These are phyloP conservation scores for Patella pellucida DNA, from an alignment of 2,888 invertebrate species.

Conservation along the genomic window DNA sequence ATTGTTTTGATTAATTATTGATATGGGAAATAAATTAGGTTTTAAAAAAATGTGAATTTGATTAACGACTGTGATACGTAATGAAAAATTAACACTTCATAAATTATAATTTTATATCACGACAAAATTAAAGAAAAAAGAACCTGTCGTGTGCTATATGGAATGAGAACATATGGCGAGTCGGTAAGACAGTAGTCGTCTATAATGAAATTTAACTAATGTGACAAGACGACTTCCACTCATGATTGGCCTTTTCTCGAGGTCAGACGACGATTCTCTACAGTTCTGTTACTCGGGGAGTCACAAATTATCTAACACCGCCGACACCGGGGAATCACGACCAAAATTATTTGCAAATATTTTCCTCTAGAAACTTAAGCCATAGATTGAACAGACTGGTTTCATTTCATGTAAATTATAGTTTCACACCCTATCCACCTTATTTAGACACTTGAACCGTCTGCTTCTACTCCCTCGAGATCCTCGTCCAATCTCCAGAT, in stretches of 20 bases:
- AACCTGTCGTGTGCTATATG: not conserved
- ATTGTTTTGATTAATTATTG: too few species aligned
- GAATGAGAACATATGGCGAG: slow-evolving; percentile 7
- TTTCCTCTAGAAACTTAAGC: slow-evolving; percentile 26
- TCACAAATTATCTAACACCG: slow-evolving; percentile 11
- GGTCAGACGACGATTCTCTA: slow-evolving; percentile 6
- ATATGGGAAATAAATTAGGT: too few species aligned
- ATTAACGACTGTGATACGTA: too few species aligned
- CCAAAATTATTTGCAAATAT: slow-evolving; percentile 32
- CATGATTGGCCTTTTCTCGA: not conserved
- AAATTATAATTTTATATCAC: too few species aligned
- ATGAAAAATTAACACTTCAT: too few species aligned
- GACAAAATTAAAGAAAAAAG: not conserved
- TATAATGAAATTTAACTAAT: not conserved
- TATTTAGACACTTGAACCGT: slow-evolving; percentile 10
- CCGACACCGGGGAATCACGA: slow-evolving; percentile 3
- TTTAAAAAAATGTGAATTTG: too few species aligned
- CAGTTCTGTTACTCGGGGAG: not conserved
- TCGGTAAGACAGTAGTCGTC: not conserved
- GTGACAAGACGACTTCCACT: not conserved
- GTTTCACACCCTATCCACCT: not conserved
- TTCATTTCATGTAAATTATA: slow-evolving; percentile 19
- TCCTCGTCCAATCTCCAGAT: not conserved
- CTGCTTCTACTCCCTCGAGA: not conserved
- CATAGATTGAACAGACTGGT: slow-evolving; percentile 14